Evolutionary conservation across 2,888 invertebrate genomes (phyloP), one percentile per base, ranked within the genome.

Genomic region (Dryocosmus kuriphilus): DNA sequence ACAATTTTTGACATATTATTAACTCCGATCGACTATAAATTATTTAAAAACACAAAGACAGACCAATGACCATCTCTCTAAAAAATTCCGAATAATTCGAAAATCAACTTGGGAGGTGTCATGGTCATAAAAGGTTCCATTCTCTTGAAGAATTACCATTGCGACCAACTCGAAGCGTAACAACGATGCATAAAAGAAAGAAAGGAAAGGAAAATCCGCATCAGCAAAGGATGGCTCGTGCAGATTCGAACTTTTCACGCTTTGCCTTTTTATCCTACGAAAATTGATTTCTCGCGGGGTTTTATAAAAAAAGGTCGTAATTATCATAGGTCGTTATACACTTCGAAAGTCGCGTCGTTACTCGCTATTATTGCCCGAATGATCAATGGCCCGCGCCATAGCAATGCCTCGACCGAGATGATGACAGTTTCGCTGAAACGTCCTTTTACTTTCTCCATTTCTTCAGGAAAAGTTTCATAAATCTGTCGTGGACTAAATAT

Each of bases 61-160:
- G n/a, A 19, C 46, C 46, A 19, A 16, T 46, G n/a, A 19, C 46
- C 46, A 19, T 41, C 41, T 35, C 14, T 41, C 46, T 19, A 4
- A 19, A 2, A 46, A n/a, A n/a, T 46, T 46, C 46, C 46, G 19
- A 46, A 19, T 19, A 46, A n/a, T 46, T 46, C 46, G 19, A 38
- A 38, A 38, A 63, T 24, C 67, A 46, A 67, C 67, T 46, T 67
- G 67, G 67, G 67, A 67, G 67, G 67, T 67, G 24, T 41, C 24
- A 24, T n/a, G 57, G 57, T 57, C 24, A 67, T n/a, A n/a, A n/a
- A n/a, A 67, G 41, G 24, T 27, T 67, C 46, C 27, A 46, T n/a
- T 67, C 24, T 65, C 24, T 9, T 46, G 24, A 67, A 67, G 9
- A 19, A 27, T 51, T 67, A 51, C 16, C 19, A 38, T 67, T 46